Percentiles rank a stretch among this genome's conserved stretches.
phyloP scores from a whole-genome alignment of 1,140 invertebrate species.

The Dinothrombium tinctorium region DNA sequence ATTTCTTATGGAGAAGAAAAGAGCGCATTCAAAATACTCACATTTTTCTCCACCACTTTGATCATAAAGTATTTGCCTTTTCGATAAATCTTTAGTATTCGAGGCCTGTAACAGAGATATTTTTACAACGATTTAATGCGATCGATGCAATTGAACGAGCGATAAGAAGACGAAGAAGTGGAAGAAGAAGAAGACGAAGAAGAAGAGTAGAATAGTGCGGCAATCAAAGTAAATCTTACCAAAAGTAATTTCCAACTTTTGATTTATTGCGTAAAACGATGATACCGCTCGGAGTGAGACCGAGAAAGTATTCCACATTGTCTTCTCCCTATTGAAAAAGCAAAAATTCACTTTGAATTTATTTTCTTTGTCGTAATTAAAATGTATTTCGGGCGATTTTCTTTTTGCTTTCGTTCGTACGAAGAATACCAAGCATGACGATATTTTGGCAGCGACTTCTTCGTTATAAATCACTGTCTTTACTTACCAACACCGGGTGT shows the following conservation, averaged over 20 bases:
- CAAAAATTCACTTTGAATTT: conserved; percentile 18
- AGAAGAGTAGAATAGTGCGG: too few relatives aligned
- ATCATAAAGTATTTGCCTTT: conserved; percentile 82
- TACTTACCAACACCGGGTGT: conserved; percentile 48
- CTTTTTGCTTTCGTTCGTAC: background rate
- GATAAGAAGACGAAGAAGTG: too few relatives aligned
- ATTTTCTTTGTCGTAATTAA: background rate
- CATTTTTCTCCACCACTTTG: conserved; percentile 78
- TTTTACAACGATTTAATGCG: conserved; percentile 5
- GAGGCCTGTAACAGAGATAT: conserved; percentile 29
- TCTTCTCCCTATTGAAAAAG: conserved; percentile 54
- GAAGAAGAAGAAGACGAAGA: too few relatives aligned
- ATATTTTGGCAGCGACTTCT: background rate
- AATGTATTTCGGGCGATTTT: too few relatives aligned
- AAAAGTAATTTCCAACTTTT: conserved; percentile 96
- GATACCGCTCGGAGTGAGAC: conserved; percentile 87
- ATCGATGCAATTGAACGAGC: too few relatives aligned
- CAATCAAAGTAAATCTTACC: too few relatives aligned
- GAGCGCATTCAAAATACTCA: conserved; percentile 28
- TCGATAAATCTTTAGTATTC: conserved; percentile 75
- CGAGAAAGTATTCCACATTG: conserved; percentile 81
- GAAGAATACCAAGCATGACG: background rate
- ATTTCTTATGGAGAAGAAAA: conserved; percentile 8
- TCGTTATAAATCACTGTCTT: background rate
- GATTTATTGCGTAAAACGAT: conserved; percentile 79